These are phyloP conservation scores for Fukomys damarensis DNA, from an alignment of 2,113 vertebrate species.

Conservation along the genomic window DNA sequence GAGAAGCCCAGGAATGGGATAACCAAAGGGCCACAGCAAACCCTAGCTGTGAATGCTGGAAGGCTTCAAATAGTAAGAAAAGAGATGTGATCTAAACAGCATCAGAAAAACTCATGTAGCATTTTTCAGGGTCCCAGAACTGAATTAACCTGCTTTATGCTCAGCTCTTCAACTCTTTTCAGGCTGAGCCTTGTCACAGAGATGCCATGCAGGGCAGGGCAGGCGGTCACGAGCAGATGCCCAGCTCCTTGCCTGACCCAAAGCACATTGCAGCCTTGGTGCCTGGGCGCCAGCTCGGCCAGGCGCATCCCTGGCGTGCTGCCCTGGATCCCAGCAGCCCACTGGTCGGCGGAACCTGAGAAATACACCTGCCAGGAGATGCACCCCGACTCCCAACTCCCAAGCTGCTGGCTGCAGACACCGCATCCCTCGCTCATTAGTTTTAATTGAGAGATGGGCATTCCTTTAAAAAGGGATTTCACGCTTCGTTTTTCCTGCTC, in stretches of 20 bases:
- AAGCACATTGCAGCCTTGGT: not conserved
- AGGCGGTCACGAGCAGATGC: not conserved
- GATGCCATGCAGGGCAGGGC: not conserved
- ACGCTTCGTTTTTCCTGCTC: constrained; percentile 73
- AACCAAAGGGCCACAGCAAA: not conserved
- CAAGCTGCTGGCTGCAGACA: not conserved
- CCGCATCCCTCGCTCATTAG: constrained; percentile 41
- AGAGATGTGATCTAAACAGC: not conserved
- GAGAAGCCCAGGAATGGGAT: not conserved
- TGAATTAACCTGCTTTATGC: too few relatives aligned
- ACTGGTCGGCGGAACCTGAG: not conserved
- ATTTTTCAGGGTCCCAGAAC: not conserved
- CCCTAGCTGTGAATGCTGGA: rapidly evolving
- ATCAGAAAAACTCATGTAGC: not conserved
- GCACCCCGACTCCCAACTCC: not conserved
- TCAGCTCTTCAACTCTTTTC: not conserved
- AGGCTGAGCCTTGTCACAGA: too few relatives aligned
- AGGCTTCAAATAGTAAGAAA: not conserved
- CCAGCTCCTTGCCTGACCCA: not conserved
- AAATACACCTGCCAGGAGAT: not conserved
- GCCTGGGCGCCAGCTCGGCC: not conserved
- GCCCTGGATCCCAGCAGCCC: not conserved
- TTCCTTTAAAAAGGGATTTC: constrained; percentile 73
- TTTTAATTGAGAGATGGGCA: constrained; percentile 48
- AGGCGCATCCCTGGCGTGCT: not conserved